A percentile compares a stretch with the other conserved stretches of the same genome.
Evolutionary conservation across 2,888 invertebrate species (phyloP).

Genomic region (Mythimna vitellina): DNA sequence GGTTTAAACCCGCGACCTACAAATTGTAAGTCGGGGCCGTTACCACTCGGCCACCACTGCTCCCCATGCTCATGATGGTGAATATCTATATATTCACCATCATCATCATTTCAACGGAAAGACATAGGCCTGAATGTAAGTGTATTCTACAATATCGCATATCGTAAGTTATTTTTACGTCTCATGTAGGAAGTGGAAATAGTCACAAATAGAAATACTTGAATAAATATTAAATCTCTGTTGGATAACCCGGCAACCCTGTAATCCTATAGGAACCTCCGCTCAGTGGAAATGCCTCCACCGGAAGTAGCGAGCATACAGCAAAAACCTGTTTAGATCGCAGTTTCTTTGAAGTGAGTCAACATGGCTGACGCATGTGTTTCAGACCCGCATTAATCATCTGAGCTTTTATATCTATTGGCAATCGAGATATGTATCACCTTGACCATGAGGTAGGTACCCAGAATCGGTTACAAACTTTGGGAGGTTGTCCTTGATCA

Average conservation of each 20-base stretch:
- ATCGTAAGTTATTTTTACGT: no score
- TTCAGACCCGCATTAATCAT: constrained; percentile 41
- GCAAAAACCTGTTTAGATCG: constrained; percentile 40
- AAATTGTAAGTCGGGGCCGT: no score
- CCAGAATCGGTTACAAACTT: not conserved
- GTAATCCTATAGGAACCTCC: constrained; percentile 10
- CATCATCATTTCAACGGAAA: no score
- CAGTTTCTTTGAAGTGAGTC: constrained; percentile 49
- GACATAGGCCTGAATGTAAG: no score
- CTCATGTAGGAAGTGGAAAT: no score
- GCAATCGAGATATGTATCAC: constrained; percentile 23
- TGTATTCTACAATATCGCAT: no score
- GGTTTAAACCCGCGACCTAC: no score
- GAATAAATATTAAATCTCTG: not conserved
- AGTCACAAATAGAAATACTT: not conserved
- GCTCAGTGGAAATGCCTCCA: constrained; percentile 31
- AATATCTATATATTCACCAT: no score
- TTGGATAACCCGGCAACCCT: not conserved
- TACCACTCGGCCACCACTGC: no score
- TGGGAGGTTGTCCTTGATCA: constrained; percentile 5
- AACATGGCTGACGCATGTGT: constrained; percentile 51
- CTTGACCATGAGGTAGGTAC: constrained; percentile 37
- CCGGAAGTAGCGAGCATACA: constrained; percentile 54
- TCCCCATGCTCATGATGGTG: no score
- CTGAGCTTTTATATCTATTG: constrained; percentile 23